Evolutionary conservation across 2,113 vertebrate genomes (phyloP).

Genomic region (Carassius auratus): DNA sequence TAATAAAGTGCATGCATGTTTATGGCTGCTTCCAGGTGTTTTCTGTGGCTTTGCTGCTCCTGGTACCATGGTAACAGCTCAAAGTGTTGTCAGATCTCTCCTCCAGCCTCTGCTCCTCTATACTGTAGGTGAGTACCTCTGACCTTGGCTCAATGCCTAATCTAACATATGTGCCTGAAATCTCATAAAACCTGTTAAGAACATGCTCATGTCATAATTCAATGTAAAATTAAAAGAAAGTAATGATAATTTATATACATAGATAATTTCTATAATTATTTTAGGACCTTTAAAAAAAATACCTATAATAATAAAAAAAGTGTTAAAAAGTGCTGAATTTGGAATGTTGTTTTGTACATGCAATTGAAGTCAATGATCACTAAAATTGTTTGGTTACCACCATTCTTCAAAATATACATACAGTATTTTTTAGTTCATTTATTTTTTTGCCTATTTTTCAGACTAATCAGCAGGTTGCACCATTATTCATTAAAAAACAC

Average conservation of each 20-base stretch:
- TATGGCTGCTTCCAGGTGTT: conserved; percentile 56
- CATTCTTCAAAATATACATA: neutral
- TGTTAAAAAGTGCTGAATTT: neutral
- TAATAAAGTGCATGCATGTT: neutral
- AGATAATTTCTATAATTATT: neutral
- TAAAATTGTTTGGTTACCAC: neutral
- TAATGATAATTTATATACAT: neutral
- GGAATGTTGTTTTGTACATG: neutral
- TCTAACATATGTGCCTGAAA: neutral
- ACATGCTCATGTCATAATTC: neutral
- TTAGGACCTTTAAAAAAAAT: too few species aligned
- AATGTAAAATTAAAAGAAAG: neutral
- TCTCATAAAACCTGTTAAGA: neutral
- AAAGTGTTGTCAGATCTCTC: conserved; percentile 60
- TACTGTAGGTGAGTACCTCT: conserved; percentile 67
- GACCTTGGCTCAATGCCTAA: neutral
- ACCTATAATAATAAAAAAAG: too few species aligned
- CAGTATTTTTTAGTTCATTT: too few species aligned
- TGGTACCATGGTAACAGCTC: conserved; percentile 71
- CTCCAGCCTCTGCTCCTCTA: conserved; percentile 68
- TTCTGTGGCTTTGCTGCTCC: conserved; percentile 52
- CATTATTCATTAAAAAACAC: too few species aligned
- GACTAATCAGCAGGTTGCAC: too few species aligned
- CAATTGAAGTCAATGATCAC: neutral
- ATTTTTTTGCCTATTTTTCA: too few species aligned